Conservation (phyloP, 2,888 invertebrate genomes). For the Stenolophus ochropezus region DNA sequence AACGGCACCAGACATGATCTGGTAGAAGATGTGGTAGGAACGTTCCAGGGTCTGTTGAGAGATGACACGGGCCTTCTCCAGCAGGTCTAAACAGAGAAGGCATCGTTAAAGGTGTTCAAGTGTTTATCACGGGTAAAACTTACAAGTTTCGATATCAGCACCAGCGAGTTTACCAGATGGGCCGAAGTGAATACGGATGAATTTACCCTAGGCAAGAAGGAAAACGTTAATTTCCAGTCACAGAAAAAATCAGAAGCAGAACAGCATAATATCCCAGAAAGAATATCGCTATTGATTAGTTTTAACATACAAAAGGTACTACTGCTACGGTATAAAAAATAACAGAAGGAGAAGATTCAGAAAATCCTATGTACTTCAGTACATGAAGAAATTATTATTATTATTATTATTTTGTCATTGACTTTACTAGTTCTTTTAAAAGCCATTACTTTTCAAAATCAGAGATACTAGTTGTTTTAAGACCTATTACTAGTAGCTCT, state of each 20-base stretch:
- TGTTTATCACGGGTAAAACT: conserved; percentile 74
- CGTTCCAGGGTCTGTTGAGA: conserved; percentile 98
- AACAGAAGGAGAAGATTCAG: too few relatives aligned
- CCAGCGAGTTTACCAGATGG: conserved; percentile 99
- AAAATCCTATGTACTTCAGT: too few relatives aligned
- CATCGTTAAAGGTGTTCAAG: conserved; percentile 28
- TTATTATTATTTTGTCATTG: too few relatives aligned
- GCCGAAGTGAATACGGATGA: conserved; percentile 99
- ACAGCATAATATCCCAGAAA: too few relatives aligned
- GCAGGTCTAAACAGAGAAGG: conserved; percentile 84
- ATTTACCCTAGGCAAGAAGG: conserved; percentile 80
- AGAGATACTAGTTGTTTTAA: too few relatives aligned
- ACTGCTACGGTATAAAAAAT: too few relatives aligned
- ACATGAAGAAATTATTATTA: too few relatives aligned
- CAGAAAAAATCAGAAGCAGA: background rate
- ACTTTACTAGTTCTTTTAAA: too few relatives aligned
- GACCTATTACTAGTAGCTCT: too few relatives aligned
- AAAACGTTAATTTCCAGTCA: background rate
- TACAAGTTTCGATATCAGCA: conserved; percentile 99
- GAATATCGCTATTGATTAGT: too few relatives aligned
- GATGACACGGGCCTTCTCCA: conserved; percentile 99
- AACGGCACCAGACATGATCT: conserved; percentile 97
- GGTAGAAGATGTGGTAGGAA: conserved; percentile 99
- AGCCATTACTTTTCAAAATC: too few relatives aligned
- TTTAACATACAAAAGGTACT: too few relatives aligned